These are phyloP conservation scores for Euspilapteryx auroguttella DNA, from an alignment of 2,888 invertebrate genomes.

Conservation along the genomic window DNA sequence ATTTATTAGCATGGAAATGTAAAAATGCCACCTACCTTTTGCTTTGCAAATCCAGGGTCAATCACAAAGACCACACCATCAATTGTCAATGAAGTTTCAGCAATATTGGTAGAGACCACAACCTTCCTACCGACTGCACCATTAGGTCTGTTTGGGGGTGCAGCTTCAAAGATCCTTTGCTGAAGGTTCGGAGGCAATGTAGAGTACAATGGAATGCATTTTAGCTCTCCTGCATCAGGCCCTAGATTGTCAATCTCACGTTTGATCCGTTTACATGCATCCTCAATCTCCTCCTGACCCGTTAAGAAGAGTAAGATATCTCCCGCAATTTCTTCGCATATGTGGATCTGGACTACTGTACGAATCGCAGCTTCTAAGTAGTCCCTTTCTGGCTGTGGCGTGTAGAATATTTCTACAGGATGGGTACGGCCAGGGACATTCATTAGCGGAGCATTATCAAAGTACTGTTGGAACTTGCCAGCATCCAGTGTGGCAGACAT, in stretches of 20 bases:
- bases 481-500: constrained; percentile 99
- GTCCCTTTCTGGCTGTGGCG: constrained; percentile 95
- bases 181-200: constrained; percentile 97
- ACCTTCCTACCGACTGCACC: constrained; percentile 90
- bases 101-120: constrained; percentile 98
- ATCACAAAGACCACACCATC: constrained; percentile 99
- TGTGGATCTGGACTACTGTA: constrained; percentile 93
- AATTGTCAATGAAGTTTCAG: constrained; percentile 98
- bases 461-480: constrained; percentile 99
- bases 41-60: constrained; percentile 99
- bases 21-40: too few relatives aligned
- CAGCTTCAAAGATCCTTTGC: constrained; percentile 94
- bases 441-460: constrained; percentile 97
- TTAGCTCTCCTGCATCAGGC: constrained; percentile 94
- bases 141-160: constrained; percentile 87
- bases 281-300: constrained; percentile 94
- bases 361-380: constrained; percentile 98
- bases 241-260: constrained; percentile 93
- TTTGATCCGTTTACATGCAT: constrained; percentile 97
- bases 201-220: constrained; percentile 98
- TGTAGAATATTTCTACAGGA: constrained; percentile 86
- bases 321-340: constrained; percentile 91
- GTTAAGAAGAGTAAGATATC: constrained; percentile 92
- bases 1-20: too few relatives aligned
- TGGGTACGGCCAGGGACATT: constrained; percentile 82